phyloP scores from a whole-genome alignment of 2,113 vertebrate species.

The Oceanodroma tethys region DNA sequence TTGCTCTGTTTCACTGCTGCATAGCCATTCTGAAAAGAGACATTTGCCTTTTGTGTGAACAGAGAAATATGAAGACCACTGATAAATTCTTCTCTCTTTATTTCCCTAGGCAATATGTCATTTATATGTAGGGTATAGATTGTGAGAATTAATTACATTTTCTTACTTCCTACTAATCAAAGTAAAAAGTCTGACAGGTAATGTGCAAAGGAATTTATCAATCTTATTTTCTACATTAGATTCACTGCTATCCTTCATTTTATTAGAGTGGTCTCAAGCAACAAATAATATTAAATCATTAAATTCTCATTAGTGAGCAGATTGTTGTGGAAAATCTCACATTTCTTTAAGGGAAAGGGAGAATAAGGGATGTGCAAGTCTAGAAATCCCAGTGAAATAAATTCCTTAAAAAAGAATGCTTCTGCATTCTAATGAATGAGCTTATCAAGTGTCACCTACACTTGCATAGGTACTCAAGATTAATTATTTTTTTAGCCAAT shows the following conservation, averaged over 20 bases:
- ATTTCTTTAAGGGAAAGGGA: background rate
- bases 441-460: background rate
- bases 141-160: background rate
- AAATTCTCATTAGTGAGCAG: background rate
- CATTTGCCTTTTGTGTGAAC: background rate
- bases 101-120: background rate
- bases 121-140: background rate
- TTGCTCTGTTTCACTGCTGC: background rate
- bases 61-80: background rate
- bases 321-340: background rate
- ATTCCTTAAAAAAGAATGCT: background rate
- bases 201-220: background rate
- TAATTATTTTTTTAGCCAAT: slow-evolving; percentile 18
- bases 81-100: background rate
- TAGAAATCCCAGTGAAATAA: slow-evolving; percentile 7
- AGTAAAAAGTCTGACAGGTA: background rate
- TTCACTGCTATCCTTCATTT: background rate
- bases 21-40: background rate
- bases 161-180: background rate
- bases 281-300: background rate
- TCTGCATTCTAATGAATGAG: background rate
- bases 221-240: background rate
- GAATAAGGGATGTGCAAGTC: background rate
- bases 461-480: background rate
- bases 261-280: background rate